These are phyloP conservation scores for Acrobasis suavella DNA, from an alignment of 2,888 invertebrate genomes.

Conservation along the genomic window DNA sequence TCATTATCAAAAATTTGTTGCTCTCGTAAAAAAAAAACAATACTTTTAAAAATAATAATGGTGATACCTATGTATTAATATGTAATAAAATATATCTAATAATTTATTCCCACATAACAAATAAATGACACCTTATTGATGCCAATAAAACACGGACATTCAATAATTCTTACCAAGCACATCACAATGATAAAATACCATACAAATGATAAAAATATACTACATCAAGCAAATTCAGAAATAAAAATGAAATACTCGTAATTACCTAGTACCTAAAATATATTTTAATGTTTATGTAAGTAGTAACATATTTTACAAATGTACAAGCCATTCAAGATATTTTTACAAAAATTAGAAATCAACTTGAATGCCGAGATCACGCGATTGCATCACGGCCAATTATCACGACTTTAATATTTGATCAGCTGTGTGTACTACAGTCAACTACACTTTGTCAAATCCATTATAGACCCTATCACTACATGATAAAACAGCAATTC, in stretches of 20 bases:
- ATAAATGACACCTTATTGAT: neutral
- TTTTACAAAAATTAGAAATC: conserved; percentile 33
- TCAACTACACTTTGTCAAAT: conserved; percentile 30
- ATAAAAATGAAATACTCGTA: too few relatives aligned
- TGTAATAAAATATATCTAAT: too few relatives aligned
- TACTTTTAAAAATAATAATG: too few relatives aligned
- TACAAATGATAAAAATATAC: neutral
- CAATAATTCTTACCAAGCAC: too few relatives aligned
- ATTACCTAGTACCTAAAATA: too few relatives aligned
- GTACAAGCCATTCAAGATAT: neutral
- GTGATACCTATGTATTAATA: too few relatives aligned
- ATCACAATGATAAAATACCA: neutral
- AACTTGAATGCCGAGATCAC: conserved; percentile 58
- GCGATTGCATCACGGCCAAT: conserved; percentile 80
- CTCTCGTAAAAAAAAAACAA: too few relatives aligned
- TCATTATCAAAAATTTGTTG: too few relatives aligned
- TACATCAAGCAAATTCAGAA: neutral
- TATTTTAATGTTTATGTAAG: too few relatives aligned
- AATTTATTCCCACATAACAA: neutral
- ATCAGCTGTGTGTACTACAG: conserved; percentile 74
- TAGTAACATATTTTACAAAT: too few relatives aligned
- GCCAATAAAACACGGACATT: neutral
- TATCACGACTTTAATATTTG: conserved; percentile 81
- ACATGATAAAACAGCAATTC: neutral
- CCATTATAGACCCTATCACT: neutral